Percentiles rank a stretch among this genome's conserved stretches.
These are phyloP conservation scores for Orius insidiosus DNA, from an alignment of 1,140 invertebrate species.

Conservation along the genomic window DNA sequence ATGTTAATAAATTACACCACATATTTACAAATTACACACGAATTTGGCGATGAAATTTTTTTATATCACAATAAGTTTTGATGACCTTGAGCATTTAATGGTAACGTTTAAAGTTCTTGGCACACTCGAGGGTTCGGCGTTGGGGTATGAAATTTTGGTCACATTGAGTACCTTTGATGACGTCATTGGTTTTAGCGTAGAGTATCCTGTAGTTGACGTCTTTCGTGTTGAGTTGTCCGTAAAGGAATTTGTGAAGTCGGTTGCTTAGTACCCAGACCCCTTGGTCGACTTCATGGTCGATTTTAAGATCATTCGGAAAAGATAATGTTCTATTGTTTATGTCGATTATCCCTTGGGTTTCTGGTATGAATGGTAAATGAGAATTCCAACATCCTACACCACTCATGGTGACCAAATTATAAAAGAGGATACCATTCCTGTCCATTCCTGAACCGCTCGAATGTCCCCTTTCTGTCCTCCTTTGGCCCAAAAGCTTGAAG, in stretches of 20 bases:
- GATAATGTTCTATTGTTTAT: constrained; percentile 37
- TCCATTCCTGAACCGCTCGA: constrained; percentile 52
- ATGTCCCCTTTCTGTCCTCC: constrained; percentile 40
- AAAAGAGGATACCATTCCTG: constrained; percentile 53
- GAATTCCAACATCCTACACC: constrained; percentile 65
- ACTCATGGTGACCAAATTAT: constrained; percentile 53
- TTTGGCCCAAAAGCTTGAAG: constrained; percentile 39
- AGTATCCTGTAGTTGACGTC: constrained; percentile 56
- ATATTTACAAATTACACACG: too few species aligned
- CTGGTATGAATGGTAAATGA: constrained; percentile 23
- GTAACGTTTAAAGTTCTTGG: too few species aligned
- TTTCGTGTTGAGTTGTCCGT: constrained; percentile 39
- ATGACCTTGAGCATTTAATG: too few species aligned
- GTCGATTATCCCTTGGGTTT: constrained; percentile 41
- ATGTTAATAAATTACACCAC: too few species aligned
- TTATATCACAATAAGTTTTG: too few species aligned
- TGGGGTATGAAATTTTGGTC: constrained; percentile 29
- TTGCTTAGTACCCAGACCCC: constrained; percentile 60
- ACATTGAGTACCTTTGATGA: constrained; percentile 46
- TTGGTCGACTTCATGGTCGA: constrained; percentile 45
- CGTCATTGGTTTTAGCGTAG: constrained; percentile 37
- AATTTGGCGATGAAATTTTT: too few species aligned
- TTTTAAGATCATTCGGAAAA: constrained; percentile 61
- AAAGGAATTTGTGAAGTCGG: constrained; percentile 51
- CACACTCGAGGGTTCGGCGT: neutral